phyloP scores from a whole-genome alignment of 2,888 invertebrate genomes.

The Papilio protenor region DNA sequence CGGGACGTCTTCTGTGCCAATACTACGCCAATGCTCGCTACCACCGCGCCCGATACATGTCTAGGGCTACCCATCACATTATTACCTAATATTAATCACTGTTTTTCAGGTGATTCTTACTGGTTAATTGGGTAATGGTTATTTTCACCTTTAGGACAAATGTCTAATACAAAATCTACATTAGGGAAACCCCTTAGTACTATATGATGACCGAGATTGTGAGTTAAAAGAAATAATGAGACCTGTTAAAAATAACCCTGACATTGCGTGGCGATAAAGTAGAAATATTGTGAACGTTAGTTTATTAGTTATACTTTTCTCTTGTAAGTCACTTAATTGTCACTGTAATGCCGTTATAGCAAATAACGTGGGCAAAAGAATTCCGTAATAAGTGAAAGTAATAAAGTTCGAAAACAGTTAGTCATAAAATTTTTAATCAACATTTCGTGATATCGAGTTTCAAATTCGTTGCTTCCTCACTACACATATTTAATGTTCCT shows the following conservation, averaged over 20 bases:
- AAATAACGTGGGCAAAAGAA: slow-evolving; percentile 9
- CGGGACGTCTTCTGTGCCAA: slow-evolving; percentile 62
- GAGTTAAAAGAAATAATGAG: not conserved
- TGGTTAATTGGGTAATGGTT: not conserved
- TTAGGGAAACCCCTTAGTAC: too few relatives aligned
- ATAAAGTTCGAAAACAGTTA: slow-evolving; percentile 1
- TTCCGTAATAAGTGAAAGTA: slow-evolving; percentile 20
- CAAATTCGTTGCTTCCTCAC: not conserved
- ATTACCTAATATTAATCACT: not conserved
- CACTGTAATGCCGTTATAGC: not conserved
- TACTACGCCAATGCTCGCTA: slow-evolving; percentile 50
- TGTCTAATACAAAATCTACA: too few relatives aligned
- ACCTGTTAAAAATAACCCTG: not conserved
- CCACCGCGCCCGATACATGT: slow-evolving; percentile 27
- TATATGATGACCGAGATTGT: too few relatives aligned
- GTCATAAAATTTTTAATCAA: slow-evolving; percentile 16
- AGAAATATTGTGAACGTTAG: not conserved
- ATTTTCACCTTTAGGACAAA: too few relatives aligned
- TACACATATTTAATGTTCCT: not conserved
- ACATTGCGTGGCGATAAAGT: not conserved
- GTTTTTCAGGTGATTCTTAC: not conserved
- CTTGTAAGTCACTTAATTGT: not conserved
- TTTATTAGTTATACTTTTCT: not conserved
- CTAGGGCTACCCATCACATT: slow-evolving; percentile 27
- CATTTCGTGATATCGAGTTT: not conserved